phyloP scores from a whole-genome alignment of 2,888 invertebrate genomes.

The Macaria liturata region DNA sequence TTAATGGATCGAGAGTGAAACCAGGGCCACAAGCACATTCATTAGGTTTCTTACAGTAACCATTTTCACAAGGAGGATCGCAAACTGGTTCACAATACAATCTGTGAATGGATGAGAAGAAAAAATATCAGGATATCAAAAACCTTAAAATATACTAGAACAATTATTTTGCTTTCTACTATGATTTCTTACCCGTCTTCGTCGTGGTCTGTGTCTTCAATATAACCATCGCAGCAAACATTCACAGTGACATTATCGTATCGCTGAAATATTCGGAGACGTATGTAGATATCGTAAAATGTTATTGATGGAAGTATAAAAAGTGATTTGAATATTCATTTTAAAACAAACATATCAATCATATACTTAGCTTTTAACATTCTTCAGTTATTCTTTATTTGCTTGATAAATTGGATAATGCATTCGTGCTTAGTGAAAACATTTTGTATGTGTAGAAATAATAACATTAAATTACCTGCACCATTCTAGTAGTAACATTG shows the following conservation, averaged over 20 bases:
- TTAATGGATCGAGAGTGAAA: constrained; percentile 27
- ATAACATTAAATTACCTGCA: constrained; percentile 25
- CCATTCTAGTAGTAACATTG: constrained; percentile 34
- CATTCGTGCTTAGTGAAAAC: too few relatives aligned
- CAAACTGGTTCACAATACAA: constrained; percentile 39
- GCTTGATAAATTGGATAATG: too few relatives aligned
- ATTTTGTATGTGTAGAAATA: too few relatives aligned
- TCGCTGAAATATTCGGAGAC: constrained; percentile 31
- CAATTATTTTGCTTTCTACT: too few relatives aligned
- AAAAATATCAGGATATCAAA: too few relatives aligned
- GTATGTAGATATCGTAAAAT: too few relatives aligned
- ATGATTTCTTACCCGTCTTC: constrained; percentile 28
- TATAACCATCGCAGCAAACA: constrained; percentile 40
- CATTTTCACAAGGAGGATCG: constrained; percentile 36
- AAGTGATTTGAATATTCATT: too few relatives aligned
- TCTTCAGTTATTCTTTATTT: too few relatives aligned
- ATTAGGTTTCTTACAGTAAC: constrained; percentile 40
- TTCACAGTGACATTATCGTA: constrained; percentile 29
- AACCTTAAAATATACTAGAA: too few relatives aligned
- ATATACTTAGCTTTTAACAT: too few relatives aligned
- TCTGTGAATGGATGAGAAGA: constrained; percentile 24
- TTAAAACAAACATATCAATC: too few relatives aligned
- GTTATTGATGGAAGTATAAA: too few relatives aligned
- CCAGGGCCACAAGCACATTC: constrained; percentile 39
- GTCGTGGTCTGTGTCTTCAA: constrained; percentile 24